Conservation (phyloP, 2,797 vertebrate genomes). For the Arremon brunneinucha region DNA sequence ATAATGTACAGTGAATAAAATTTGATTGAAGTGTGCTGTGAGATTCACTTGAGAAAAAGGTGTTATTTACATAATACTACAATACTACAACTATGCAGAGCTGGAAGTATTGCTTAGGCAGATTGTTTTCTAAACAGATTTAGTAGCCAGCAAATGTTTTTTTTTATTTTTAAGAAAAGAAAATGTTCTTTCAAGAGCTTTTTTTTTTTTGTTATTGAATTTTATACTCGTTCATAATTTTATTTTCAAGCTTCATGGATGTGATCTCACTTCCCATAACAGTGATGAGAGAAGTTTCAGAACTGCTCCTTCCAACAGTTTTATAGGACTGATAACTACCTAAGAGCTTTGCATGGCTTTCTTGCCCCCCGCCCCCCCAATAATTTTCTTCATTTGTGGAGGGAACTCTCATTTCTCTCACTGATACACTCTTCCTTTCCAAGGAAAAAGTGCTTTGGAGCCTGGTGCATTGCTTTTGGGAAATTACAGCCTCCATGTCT, state of each 20-base stretch:
- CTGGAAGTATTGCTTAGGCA: not conserved
- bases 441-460: not conserved
- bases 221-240: not conserved
- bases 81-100: not conserved
- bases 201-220: not conserved
- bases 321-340: not conserved
- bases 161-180: not conserved
- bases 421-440: not conserved
- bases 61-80: not conserved
- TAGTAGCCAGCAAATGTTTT: not conserved
- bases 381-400: not conserved
- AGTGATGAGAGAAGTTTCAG: not conserved
- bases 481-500: not conserved
- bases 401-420: not conserved
- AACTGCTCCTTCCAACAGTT: not conserved
- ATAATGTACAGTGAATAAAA: not conserved
- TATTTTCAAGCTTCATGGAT: not conserved
- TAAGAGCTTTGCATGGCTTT: not conserved
- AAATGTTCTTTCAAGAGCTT: not conserved
- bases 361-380: accelerated
- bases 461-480: not conserved
- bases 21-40: not conserved
- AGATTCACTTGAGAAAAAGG: not conserved
- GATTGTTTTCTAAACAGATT: not conserved
- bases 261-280: not conserved